Evolutionary conservation across 1,140 invertebrate genomes (phyloP).

Genomic region (Aphelenchoides fujianensis): DNA sequence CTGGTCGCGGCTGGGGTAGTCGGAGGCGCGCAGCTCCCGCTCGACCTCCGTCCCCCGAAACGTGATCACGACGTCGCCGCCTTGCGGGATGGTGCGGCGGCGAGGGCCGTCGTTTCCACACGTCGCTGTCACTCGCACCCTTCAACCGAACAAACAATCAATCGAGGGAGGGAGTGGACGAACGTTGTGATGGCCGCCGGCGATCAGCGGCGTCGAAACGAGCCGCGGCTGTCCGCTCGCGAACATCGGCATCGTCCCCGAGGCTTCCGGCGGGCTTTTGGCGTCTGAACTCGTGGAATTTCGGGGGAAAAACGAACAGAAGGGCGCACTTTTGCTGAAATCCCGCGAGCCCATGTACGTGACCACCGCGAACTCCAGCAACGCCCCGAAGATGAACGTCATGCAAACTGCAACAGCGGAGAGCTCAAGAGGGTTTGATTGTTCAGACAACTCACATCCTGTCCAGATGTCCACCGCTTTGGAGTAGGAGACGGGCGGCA

Average conservation of each 20-base stretch:
- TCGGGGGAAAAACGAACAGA: background rate
- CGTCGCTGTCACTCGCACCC: conserved; percentile 20
- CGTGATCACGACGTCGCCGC: conserved; percentile 23
- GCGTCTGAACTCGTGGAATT: conserved; percentile 3
- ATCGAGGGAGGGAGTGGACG: background rate
- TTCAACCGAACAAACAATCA: background rate
- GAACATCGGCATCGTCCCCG: background rate
- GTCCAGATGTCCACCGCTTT: conserved; percentile 68
- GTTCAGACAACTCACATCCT: conserved; percentile 48
- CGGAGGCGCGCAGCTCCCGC: conserved; percentile 14
- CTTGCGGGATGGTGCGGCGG: background rate
- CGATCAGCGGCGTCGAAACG: conserved; percentile 5
- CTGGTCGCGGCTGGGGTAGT: background rate
- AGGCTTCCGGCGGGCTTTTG: background rate
- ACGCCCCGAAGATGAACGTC: conserved; percentile 89
- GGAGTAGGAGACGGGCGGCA: conserved; percentile 92
- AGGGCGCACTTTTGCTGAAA: conserved; percentile 53
- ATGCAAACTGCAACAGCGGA: conserved; percentile 74
- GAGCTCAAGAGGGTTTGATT: background rate
- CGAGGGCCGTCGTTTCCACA: conserved; percentile 31
- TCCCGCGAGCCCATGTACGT: conserved; percentile 78
- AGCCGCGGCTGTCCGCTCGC: background rate
- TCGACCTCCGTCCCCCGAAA: conserved; percentile 43
- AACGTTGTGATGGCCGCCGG: background rate
- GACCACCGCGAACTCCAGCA: conserved; percentile 90